Evolutionary conservation across 2,888 invertebrate genomes (phyloP), one percentile per base, ranked within the genome.

Genomic region (Scrobipalpa atriplicella): DNA sequence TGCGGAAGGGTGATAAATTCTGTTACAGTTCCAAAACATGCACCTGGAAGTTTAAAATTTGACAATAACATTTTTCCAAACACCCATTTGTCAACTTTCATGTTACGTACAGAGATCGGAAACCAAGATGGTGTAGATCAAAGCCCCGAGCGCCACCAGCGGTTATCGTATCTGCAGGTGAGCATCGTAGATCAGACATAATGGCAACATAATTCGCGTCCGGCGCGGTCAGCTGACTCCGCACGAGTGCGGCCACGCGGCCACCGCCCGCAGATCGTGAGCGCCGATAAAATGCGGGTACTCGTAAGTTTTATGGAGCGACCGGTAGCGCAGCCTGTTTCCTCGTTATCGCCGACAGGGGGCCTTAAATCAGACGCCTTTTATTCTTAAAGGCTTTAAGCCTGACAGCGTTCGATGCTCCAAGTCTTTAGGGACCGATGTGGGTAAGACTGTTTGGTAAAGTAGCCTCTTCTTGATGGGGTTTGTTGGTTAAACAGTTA

Each of bases 331-430:
- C 77, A 80, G 84, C 81, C 83, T 83, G 87, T 84, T 86, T 84
- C 80, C 84, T 83, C 85, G 88, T 89, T 91, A 91, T 91, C 91
- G 86, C 82, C 84, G 82, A 78, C 83, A 76, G 78, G 84, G 80
- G 82, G 85, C 85, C 80, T 83, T 89, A 87, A 90, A 90, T 90
- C 90, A 90, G 84, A 72, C 79, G 78, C 81, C 82, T 84, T 87
- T 83, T 87, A 85, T 89, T 86, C 87, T 82, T 83, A 81, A 84
- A 85, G 80, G 80, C 82, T 86, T 85, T 83, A 80, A 81, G 77
- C 73, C 77, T 78, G 80, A 80, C 80, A 76, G 73, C 69, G 79
- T 82, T 82, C 78, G 76, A 78, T 74, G 73, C 73, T 75, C 74
- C 75, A 64, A 66, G 71, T 75, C 75, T 74, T 60, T 67, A 67